Evolutionary conservation across 2,797 vertebrate genomes (phyloP).

Genomic region (Decapterus maruadsi): DNA sequence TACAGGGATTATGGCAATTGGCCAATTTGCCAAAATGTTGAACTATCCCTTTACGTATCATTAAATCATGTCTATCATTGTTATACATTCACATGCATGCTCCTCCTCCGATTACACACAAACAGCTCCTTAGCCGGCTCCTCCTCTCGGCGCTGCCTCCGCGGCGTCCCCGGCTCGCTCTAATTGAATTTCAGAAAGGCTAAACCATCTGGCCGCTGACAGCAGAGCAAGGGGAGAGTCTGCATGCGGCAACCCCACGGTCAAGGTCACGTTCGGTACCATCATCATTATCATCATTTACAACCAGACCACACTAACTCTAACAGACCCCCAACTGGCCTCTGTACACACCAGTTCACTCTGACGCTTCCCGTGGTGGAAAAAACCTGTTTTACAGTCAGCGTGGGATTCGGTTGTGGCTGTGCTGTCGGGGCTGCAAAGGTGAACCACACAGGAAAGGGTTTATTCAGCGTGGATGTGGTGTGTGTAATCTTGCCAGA

Average conservation of each 20-base stretch:
- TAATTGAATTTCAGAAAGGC: constrained; percentile 71
- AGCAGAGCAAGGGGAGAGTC: constrained; percentile 50
- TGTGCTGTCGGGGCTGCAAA: background rate
- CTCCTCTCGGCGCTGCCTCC: constrained; percentile 22
- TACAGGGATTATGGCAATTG: no score
- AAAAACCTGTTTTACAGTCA: constrained; percentile 30
- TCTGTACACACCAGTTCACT: constrained; percentile 35
- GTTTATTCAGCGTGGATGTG: background rate
- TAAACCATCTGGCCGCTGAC: constrained; percentile 77
- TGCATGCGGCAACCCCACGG: constrained; percentile 45
- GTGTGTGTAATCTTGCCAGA: background rate
- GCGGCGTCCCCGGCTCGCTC: constrained; percentile 19
- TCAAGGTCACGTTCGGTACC: constrained; percentile 65
- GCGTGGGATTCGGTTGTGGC: constrained; percentile 7
- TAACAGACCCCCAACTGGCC: constrained; percentile 60
- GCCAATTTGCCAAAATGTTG: no score
- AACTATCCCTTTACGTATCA: background rate
- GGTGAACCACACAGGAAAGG: constrained; percentile 12
- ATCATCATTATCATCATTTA: constrained; percentile 75
- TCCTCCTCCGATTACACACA: constrained; percentile 13
- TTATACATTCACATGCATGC: background rate
- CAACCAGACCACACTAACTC: constrained; percentile 60
- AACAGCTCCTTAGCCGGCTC: constrained; percentile 3
- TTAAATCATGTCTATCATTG: constrained; percentile 5
- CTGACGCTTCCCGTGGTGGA: constrained; percentile 43